Percentiles rank a stretch among this genome's conserved stretches.
Conservation (phyloP, 1,140 invertebrate species). For the Lucilia sericata region DNA sequence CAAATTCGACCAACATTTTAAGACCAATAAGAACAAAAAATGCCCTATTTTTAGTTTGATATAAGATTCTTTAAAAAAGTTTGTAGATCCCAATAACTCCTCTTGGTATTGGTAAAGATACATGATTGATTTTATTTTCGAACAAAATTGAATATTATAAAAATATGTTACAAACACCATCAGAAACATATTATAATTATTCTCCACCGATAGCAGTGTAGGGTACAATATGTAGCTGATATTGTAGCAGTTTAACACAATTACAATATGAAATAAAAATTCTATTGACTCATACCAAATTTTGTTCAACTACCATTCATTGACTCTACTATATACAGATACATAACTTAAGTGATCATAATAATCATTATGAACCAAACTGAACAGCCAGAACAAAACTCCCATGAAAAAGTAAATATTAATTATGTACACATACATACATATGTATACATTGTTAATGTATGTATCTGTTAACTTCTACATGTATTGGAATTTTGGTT, state of each 20-base stretch:
- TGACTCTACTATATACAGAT: not conserved
- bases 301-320: not conserved
- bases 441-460: not conserved
- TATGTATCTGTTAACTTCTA: not conserved
- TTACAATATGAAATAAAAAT: not conserved
- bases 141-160: no score
- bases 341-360: conserved; percentile 1
- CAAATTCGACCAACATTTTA: not conserved
- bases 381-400: not conserved
- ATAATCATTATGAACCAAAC: not conserved
- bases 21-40: no score
- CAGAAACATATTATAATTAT: no score
- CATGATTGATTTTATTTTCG: no score
- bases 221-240: not conserved
- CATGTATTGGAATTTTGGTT: not conserved
- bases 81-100: no score
- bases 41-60: no score
- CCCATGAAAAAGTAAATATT: conserved; percentile 11
- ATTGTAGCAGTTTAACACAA: not conserved
- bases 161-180: no score
- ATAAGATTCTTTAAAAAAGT: no score
- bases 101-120: no score
- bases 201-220: no score
- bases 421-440: not conserved
- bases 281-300: not conserved